phyloP scores from a whole-genome alignment of 2,888 invertebrate species.

The Tribolium freemani region DNA sequence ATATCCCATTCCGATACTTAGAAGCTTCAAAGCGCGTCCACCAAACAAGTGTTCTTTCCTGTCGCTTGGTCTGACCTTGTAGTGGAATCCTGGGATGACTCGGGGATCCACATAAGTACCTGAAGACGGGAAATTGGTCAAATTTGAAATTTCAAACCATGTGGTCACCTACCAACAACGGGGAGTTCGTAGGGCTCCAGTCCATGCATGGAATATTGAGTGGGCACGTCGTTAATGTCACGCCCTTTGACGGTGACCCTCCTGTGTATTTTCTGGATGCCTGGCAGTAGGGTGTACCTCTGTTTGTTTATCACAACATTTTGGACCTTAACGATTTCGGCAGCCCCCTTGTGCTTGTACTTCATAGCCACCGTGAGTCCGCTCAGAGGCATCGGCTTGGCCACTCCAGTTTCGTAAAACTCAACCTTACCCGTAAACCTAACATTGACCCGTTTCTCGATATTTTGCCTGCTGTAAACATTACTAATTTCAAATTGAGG shows the following conservation, averaged over 20 bases:
- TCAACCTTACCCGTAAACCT: constrained; percentile 77
- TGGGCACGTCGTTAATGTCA: constrained; percentile 77
- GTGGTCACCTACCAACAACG: constrained; percentile 73
- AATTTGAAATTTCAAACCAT: neutral
- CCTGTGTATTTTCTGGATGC: constrained; percentile 75
- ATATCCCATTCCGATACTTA: constrained; percentile 81
- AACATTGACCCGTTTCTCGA: constrained; percentile 76
- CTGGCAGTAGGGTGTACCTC: constrained; percentile 75
- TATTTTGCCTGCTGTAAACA: constrained; percentile 62
- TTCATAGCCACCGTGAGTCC: constrained; percentile 73
- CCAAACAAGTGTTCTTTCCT: constrained; percentile 76
- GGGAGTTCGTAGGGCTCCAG: constrained; percentile 78
- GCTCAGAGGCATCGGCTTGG: constrained; percentile 73
- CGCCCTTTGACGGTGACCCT: constrained; percentile 75
- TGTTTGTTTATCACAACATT: constrained; percentile 72
- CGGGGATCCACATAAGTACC: constrained; percentile 81
- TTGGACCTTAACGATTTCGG: constrained; percentile 71
- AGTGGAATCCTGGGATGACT: constrained; percentile 80
- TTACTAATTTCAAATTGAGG: constrained; percentile 70
- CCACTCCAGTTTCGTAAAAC: constrained; percentile 77
- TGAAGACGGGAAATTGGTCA: constrained; percentile 15
- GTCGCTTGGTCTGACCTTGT: constrained; percentile 79
- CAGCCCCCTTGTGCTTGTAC: constrained; percentile 68
- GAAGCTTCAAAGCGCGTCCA: constrained; percentile 75
- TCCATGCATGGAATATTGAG: constrained; percentile 76